phyloP scores from a whole-genome alignment of 2,888 invertebrate species.

The Onchidella celtica region DNA sequence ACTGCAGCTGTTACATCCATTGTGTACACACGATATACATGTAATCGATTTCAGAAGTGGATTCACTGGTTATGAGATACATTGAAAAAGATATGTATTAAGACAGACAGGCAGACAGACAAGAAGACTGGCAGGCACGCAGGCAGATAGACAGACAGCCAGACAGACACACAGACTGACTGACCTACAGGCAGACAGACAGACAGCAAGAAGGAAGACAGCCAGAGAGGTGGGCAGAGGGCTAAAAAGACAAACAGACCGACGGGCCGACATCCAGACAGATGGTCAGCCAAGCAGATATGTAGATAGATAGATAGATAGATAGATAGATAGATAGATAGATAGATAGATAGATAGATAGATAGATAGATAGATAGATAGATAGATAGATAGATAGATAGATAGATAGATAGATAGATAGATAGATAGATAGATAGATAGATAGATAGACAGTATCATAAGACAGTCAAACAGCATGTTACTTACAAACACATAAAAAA shows the following conservation, averaged over 20 bases:
- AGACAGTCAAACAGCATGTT: too few relatives aligned
- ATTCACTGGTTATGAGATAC: too few relatives aligned
- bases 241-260: background rate
- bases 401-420: background rate
- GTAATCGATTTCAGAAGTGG: too few relatives aligned
- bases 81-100: background rate
- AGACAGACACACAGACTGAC: background rate
- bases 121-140: background rate
- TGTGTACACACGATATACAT: too few relatives aligned
- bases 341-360: background rate
- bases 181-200: background rate
- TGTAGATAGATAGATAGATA: background rate
- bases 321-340: background rate
- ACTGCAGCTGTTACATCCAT: too few relatives aligned
- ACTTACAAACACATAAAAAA: background rate
- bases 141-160: background rate
- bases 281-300: background rate
- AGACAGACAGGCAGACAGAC: background rate
- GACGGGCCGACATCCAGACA: background rate
- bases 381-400: slow-evolving; percentile 8
- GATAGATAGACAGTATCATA: too few relatives aligned
- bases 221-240: background rate
- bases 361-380: slow-evolving; percentile 4
- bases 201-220: slow-evolving; percentile 1
- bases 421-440: background rate